Base-by-base conservation (phyloP, 2,113 vertebrate genomes). In the Anser brachyrhynchus region DNA sequence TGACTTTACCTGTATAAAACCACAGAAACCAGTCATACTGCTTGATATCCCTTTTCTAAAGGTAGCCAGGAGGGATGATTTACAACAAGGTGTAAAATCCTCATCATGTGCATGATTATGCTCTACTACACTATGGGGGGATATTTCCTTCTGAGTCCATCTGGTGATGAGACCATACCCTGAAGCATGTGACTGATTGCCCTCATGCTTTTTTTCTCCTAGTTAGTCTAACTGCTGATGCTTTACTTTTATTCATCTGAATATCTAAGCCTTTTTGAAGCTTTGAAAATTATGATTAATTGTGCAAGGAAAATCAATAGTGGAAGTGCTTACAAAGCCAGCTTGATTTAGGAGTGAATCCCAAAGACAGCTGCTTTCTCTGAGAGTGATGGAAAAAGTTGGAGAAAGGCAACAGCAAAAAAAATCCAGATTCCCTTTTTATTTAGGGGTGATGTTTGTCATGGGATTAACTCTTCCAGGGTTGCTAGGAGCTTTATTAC, bases 221-320 rank as follows among this genome's bases (percentile, higher is more conserved):
- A 54, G 74, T 94, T 89, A 93, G 28, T 66, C 37, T 95, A 92
- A 93, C 58, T 93, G 95, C 96, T 95, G 95, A 93, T 87, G 58
- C 58, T 91, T 94, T 93, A 92, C 75, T 96, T 93, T 95, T 94
- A 94, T 92, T 92, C 46, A 9, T 87, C 20, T 84, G 51, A 89
- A 65, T 37, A 37, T 69, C 77, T 94, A 93, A 96, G 93, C 74
- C 77, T 91, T 92, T 92, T 73, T 85, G 77, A 95, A 92, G 90
- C 89, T 57, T 71, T 91, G 80, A 95, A 96, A 96, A 96, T 97
- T 51, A 96, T 94, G 93, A 96, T 92, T 92, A 97, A 95, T 95
- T 92, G 89, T 95, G 93, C 89, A 82, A 61, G 84, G 84, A 83
- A 96, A 95, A 96, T 94, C 93, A 96, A 89, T 96, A 89, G 84